Percentiles rank a stretch among this genome's conserved stretches.
Evolutionary conservation across 2,113 vertebrate species (phyloP).

Genomic region (Corythornis cristatus): DNA sequence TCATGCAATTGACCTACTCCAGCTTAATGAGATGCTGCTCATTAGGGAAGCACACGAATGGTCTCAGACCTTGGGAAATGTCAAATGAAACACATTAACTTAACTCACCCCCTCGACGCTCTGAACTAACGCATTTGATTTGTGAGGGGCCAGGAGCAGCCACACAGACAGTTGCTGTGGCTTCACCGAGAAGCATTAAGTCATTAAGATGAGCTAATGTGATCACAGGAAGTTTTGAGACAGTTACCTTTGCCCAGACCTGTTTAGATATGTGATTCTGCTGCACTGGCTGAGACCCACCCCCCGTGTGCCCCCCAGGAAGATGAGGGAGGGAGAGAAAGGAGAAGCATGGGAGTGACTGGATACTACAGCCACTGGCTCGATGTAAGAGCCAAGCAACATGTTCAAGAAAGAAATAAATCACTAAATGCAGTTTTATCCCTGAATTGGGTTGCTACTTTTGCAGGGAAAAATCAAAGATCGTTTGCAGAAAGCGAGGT

Average conservation of each 20-base stretch:
- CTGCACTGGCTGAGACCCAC: neutral
- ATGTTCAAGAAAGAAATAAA: neutral
- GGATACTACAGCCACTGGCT: neutral
- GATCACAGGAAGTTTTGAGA: neutral
- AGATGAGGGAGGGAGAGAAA: neutral
- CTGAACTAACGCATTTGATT: neutral
- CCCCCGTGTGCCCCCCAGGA: rapidly evolving
- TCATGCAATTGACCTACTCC: neutral
- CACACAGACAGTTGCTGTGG: neutral
- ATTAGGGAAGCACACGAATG: neutral
- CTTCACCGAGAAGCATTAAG: neutral
- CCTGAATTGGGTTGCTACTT: neutral
- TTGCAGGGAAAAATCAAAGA: neutral
- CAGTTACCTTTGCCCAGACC: neutral
- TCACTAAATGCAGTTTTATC: neutral
- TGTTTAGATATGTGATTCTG: neutral
- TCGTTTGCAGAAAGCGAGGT: neutral
- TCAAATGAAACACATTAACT: neutral
- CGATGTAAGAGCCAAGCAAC: neutral
- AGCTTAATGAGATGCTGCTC: conserved; percentile 9
- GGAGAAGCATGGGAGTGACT: neutral
- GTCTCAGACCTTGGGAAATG: neutral
- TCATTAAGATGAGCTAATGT: conserved; percentile 21
- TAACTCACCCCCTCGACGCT: neutral
- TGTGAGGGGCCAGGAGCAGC: neutral